Evolutionary conservation across 2,888 invertebrate species (phyloP), one percentile per base, ranked within the genome.

Genomic region (Polyommatus iphigenia): DNA sequence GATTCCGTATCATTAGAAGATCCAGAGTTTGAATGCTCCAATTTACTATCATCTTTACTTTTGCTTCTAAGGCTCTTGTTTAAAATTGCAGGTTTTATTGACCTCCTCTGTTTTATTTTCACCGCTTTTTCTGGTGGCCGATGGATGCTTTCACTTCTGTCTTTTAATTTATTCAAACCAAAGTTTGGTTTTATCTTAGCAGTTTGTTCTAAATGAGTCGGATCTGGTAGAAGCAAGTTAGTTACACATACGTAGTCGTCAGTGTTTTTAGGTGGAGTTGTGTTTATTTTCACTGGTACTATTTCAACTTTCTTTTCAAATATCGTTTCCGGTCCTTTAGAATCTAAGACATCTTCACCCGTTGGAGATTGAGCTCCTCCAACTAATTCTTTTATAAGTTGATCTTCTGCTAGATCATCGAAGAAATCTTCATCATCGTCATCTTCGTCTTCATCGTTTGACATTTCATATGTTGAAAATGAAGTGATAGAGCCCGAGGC

Each of bases 1-100:
- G 91, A 87, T 87, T 93, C 94, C 62, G 94, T 94, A 79, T 94
- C 94, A 84, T 95, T 95, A 0, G 95, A 94, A 10, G 94, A 95
- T 80, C 95, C 95, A 10, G 95, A 95, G 85, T 94, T 95, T 13
- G 95, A 95, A 88, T 94, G 91, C 84, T 94, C 93, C 82, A 91
- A 85, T 82, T 88, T 89, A 79, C 83, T 87, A 85, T 87, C 88
- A 84, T 80, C 83, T 82, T 87, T 89, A 79, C 80, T 83, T 80
- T 76, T 82, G 80, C 81, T 85, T 82, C 85, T 90, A 10, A 72
- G 59, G 73, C 82, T 85, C 80, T 87, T 92, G 78, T 83, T 88
- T 71, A 92, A 85, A 82, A 93, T 86, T 3, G 87, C 86, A 7
- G 91, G 86, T 80, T 89, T 90, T 4, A 87, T 87, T 79, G 86